Evolutionary conservation across 1,140 invertebrate genomes (phyloP).

Genomic region (Brachionus calyciflorus): DNA sequence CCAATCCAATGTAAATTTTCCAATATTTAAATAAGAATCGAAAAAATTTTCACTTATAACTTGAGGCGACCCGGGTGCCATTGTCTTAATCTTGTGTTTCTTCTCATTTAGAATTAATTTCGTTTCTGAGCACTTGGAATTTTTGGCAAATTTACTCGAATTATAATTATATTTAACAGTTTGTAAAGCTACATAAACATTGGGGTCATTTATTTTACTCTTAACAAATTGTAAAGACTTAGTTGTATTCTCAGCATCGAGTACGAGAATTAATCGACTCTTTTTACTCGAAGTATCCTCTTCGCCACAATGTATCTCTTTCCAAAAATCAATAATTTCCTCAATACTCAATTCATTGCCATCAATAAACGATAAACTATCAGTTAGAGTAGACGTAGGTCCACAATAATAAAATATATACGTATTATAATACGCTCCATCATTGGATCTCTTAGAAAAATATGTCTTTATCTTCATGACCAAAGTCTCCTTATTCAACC

Average conservation of each 20-base stretch:
- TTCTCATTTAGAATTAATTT: not conserved
- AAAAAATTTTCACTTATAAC: not conserved
- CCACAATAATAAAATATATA: slow-evolving; percentile 59
- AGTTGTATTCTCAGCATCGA: slow-evolving; percentile 37
- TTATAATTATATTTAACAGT: slow-evolving; percentile 38
- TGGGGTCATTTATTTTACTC: not conserved
- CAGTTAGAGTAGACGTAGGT: slow-evolving; percentile 38
- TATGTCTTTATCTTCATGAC: slow-evolving; percentile 55
- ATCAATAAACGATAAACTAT: slow-evolving; percentile 1
- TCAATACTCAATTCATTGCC: slow-evolving; percentile 31
- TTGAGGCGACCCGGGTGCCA: slow-evolving; percentile 42
- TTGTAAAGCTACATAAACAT: slow-evolving; percentile 37
- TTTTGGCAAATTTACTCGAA: not conserved
- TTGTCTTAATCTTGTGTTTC: not conserved
- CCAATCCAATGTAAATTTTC: slow-evolving; percentile 41
- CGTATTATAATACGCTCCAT: slow-evolving; percentile 58
- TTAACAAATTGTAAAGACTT: slow-evolving; percentile 27
- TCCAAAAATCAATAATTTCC: slow-evolving; percentile 13
- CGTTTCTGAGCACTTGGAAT: not conserved
- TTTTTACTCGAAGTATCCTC: not conserved
- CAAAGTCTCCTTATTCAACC: slow-evolving; percentile 52
- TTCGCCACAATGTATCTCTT: slow-evolving; percentile 43
- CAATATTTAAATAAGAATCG: slow-evolving; percentile 39
- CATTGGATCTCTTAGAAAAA: slow-evolving; percentile 53
- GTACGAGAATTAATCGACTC: slow-evolving; percentile 16